Evolutionary conservation across 2,888 invertebrate genomes (phyloP), one percentile per base, ranked within the genome.

Genomic region (Chelonus formosanus): DNA sequence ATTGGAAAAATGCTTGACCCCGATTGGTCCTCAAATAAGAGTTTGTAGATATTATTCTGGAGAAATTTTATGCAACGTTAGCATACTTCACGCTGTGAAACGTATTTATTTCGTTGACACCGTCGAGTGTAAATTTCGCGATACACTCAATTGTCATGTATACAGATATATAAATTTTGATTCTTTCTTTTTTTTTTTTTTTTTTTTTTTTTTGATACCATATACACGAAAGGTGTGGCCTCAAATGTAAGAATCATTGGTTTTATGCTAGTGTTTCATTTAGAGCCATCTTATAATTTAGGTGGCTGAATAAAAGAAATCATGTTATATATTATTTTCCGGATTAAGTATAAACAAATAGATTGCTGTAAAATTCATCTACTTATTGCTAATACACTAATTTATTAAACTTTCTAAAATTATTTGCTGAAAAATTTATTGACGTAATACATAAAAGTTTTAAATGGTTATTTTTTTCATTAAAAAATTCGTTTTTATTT

Each of bases 11-110:
- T 45, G 58, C 67, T 67, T 67, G 67, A 67, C 67, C 67, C 62
- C 58, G 58, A 67, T 67, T 67, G 67, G 67, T 57, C 62, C 58
- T 53, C 32, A 7, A 31, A 43, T 40, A 61, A 50, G 45, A 58
- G 57, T 67, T 62, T 67, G 62, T 62, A 57, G 57, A 67, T 47
- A 67, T 66, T 66, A 66, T 61, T 31, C 52, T 43, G 61, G 34
- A 60, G 60, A 65, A 35, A 66, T 62, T 62, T 52, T 66, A 34
- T 56, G 55, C 53, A 55, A 8, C 52, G 43, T 47, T 57, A 45
- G 57, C 32, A 34, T 45, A 32, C 58, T 47, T 35, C 35, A n/a
- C 58, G 53, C 50, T 36, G 50, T 32, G 43, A 60, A 61, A 56
- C 45, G 57, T 65, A 65, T 66, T 66, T 52, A 66, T 66, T 66